Base-by-base conservation (phyloP, 2,888 invertebrate species). In the Hirudinaria manillensis region DNA sequence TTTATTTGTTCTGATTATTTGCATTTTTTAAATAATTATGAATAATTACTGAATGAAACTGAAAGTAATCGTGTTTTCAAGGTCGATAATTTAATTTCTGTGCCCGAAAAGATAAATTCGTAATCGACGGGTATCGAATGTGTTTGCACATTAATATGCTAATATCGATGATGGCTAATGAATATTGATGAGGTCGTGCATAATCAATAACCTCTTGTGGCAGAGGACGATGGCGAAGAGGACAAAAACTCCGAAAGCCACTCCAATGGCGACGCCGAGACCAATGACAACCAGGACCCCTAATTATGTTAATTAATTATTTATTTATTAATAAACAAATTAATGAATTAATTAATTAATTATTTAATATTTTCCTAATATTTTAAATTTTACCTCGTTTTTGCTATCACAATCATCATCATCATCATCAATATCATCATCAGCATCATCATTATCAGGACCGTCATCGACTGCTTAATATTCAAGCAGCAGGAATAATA, bases 201-300 rank as follows among this genome's bases (percentile, higher is more conserved):
- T 45, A 10, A 38, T 45, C 45, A 27, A 45, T 13, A 27, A 27
- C 45, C 38, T 70, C 45, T 45, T 45, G 27, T 45, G 27, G 51
- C 27, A 24, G n/a, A 38, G 21, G 13, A 38, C 71, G 71, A 45
- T 38, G 34, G 56, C 53, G 34, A 53, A 32, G 56, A 72, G n/a
- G 56, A 29, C 29, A 21, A 72, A 27, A n/a, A 51, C 65, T n/a
- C 61, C 65, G 56, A 55, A 73, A 34, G 65, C 65, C 32, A 73
- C 73, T 13, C 65, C 65, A 34, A 65, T 61, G 24, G 61, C 65
- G n/a, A 73, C 65, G 16, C 61, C 65, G 34, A 65, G 29, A 19
- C 61, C 65, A 24, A 73, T 73, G 27, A 73, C 45, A 32, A 73
- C 29, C 24, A 73, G 36, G 27, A 72, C 27, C 13, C 61, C 68